phyloP scores from a whole-genome alignment of 2,888 invertebrate species.

The Diplolepis rosae region DNA sequence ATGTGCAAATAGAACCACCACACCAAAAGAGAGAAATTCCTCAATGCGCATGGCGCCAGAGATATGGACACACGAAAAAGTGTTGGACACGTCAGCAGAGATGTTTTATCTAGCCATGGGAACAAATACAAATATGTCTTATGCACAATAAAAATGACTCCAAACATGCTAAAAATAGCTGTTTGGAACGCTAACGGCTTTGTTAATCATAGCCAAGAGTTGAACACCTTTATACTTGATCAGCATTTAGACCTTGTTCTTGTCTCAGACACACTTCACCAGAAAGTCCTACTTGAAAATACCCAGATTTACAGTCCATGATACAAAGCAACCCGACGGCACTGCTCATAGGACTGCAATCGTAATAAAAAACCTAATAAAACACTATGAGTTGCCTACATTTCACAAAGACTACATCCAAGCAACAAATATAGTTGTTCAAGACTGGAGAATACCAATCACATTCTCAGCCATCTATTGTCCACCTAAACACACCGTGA shows the following conservation, averaged over 20 bases:
- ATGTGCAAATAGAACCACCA: not conserved
- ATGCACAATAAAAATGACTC: conserved; percentile 29
- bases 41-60: conserved; percentile 38
- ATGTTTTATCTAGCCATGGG: conserved; percentile 16
- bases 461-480: too few relatives aligned
- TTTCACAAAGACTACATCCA: too few relatives aligned
- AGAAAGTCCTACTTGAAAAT: conserved; percentile 32
- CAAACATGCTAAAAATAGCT: conserved; percentile 1
- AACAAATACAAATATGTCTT: conserved; percentile 36
- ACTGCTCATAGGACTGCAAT: too few relatives aligned
- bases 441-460: too few relatives aligned
- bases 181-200: conserved; percentile 28
- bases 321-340: conserved; percentile 35
- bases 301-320: conserved; percentile 29
- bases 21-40: conserved; percentile 23
- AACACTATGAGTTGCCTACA: too few relatives aligned
- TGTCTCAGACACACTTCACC: too few relatives aligned
- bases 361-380: too few relatives aligned
- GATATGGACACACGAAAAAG: conserved; percentile 36
- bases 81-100: conserved; percentile 31
- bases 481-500: too few relatives aligned
- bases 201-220: conserved; percentile 11
- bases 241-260: too few relatives aligned
- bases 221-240: too few relatives aligned
- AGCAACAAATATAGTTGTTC: too few relatives aligned